phyloP scores from a whole-genome alignment of 1,140 invertebrate species.

The Acromyrmex heyeri region DNA sequence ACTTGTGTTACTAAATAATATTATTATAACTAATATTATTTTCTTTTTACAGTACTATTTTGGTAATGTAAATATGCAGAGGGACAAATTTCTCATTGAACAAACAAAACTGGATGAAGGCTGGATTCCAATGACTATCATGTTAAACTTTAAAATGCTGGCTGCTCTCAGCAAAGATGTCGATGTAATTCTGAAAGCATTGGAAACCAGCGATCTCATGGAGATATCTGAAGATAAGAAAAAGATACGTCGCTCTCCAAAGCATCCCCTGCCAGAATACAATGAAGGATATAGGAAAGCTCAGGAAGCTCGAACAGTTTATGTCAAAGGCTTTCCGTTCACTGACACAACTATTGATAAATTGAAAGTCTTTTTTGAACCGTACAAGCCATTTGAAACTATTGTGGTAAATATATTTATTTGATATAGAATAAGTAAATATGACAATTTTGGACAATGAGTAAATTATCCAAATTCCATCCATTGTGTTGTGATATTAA shows the following conservation, averaged over 20 bases:
- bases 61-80: conserved; percentile 95
- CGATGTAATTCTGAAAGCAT: conserved; percentile 91
- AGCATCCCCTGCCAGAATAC: conserved; percentile 94
- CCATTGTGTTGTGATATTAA: not conserved
- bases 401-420: conserved; percentile 88
- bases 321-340: conserved; percentile 95
- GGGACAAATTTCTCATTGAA: conserved; percentile 96
- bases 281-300: conserved; percentile 94
- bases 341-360: conserved; percentile 90
- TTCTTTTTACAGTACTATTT: conserved; percentile 90
- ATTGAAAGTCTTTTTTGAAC: conserved; percentile 91
- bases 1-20: no score
- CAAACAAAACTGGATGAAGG: conserved; percentile 94
- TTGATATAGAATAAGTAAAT: not conserved
- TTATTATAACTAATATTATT: not conserved
- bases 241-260: conserved; percentile 93
- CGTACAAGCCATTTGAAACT: conserved; percentile 91
- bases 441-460: not conserved
- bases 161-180: conserved; percentile 91
- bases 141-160: conserved; percentile 96
- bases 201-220: conserved; percentile 93
- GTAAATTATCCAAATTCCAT: not conserved
- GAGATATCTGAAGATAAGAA: conserved; percentile 93
- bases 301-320: conserved; percentile 92
- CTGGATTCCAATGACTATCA: conserved; percentile 94